Evolutionary conservation across 2,113 vertebrate genomes (phyloP), one percentile per base, ranked within the genome.

Genomic region (Paedocypris sp.): DNA sequence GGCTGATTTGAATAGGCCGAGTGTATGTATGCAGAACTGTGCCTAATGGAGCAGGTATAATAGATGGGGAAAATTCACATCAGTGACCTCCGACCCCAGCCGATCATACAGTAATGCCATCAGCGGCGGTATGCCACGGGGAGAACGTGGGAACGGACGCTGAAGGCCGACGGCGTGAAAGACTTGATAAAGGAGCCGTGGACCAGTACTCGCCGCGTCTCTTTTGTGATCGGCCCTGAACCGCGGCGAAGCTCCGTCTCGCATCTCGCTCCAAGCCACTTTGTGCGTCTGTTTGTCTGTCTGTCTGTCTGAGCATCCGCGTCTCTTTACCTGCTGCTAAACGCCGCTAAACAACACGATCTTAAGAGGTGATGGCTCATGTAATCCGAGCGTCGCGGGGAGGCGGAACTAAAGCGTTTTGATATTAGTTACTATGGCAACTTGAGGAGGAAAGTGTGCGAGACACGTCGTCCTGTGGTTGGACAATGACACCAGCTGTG

Each of bases 361-460:
- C 66, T 66, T 26, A 46, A 50, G 33, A 65, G 45, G 51, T 63
- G 43, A 49, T 41, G 23, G 15, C 56, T 28, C 56, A 59, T 53
- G 38, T 43, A 35, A 48, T 53, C 41, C 36, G 9, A 42, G 56
- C n/a, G n/a, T n/a, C n/a, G n/a, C n/a, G n/a, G n/a, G n/a, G n/a
- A n/a, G 45, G 42, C 52, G 19, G 31, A 41, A 35, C 51, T 65
- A 62, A 58, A 52, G 18, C 36, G 66, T 42, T 38, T 47, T 49
- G 60, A 65, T 47, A 62, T 70, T 65, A 68, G 72, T 71, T 62
- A 60, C 60, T 60, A 75, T 65, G 64, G 67, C 42, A 72, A 72
- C 54, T 59, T 54, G 67, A 60, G 33, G 11, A 51, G 41, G 41
- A 20, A 32, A 13, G 28, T 32, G 16, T 38, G 26, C 29, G 31